Percentiles rank a stretch among this genome's conserved stretches.
phyloP scores from a whole-genome alignment of 1,140 invertebrate genomes.

The Aleiodes sp. region DNA sequence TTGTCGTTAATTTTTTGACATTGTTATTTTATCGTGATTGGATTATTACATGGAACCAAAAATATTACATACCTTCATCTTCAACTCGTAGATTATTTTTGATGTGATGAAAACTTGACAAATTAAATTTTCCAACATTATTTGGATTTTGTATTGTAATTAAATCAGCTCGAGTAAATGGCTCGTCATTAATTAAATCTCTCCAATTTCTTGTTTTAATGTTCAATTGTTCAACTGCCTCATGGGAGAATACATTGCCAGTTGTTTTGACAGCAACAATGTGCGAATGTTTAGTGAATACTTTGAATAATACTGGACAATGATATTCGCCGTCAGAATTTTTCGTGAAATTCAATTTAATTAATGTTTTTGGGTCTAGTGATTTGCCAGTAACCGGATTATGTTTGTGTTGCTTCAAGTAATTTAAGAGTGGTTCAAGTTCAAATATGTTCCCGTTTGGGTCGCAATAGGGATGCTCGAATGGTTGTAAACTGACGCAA shows the following conservation, averaged over 20 bases:
- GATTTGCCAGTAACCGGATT: conserved; percentile 95
- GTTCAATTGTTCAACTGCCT: conserved; percentile 97
- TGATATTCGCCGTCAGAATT: conserved; percentile 88
- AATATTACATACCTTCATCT: conserved; percentile 81
- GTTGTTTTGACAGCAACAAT: conserved; percentile 92
- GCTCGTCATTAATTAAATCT: conserved; percentile 91
- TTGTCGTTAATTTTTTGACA: no score
- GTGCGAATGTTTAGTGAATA: conserved; percentile 94
- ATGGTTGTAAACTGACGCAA: conserved; percentile 91
- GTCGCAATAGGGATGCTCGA: conserved; percentile 92
- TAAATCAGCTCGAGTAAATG: conserved; percentile 91
- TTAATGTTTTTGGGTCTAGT: conserved; percentile 84
- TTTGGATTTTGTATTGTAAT: conserved; percentile 95
- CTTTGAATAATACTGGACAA: conserved; percentile 95
- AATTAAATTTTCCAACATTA: conserved; percentile 94
- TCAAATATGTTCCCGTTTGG: conserved; percentile 90
- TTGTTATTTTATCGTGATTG: no score
- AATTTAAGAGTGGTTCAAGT: conserved; percentile 86
- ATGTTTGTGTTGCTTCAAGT: conserved; percentile 91
- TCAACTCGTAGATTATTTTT: conserved; percentile 92
- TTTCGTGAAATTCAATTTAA: conserved; percentile 90
- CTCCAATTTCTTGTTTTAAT: conserved; percentile 94
- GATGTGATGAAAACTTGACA: conserved; percentile 94
- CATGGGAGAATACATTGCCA: conserved; percentile 96
- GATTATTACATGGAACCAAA: no score